Base-by-base conservation (phyloP, 2,888 invertebrate genomes). In the Drosophila crucigera region DNA sequence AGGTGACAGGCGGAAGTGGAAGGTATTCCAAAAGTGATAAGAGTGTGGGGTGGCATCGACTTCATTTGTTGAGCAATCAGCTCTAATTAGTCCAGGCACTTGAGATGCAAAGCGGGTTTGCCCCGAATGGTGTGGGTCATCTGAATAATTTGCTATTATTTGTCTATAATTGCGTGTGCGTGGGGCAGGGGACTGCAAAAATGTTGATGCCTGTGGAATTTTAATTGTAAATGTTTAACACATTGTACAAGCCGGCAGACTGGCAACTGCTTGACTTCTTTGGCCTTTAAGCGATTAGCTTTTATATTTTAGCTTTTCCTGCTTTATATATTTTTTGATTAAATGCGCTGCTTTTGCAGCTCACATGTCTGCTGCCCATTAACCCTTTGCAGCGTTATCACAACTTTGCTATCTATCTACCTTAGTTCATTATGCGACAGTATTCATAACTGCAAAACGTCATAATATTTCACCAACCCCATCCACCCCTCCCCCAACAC, bases 341-440 rank as follows among this genome's bases (percentile, higher is more conserved):
- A 61, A 71, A 72, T 69, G 61, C 63, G 82, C 80, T 73, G 89
- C 64, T 70, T 53, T 59, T 52, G 30, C 54, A 69, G 60, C 73
- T 88, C 68, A 73, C 87, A 90, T 89, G 91, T 78, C 87, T 73
- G 70, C 28, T 43, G 56, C 68, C 73, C 89, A 86, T 86, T 86
- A 85, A 90, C 84, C 86, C 84, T 85, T 73, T 60, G 52, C 53
- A 50, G 50, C 56, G 50, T 59, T 89, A 84, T 89, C 88, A 63
- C 56, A 39, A 69, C 63, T 62, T 60, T 60, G 66, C 53, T 73
- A 86, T 89, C 52, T 73, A 89, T 78, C 89, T 76, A 71, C 74
- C 84, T 68, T 43, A 63, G 84, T 89, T 86, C 87, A 90, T 86
- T 86, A 86, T 86, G 85, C 91, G 85, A 83, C 85, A 83, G 81